Evolutionary conservation across 2,113 vertebrate species (phyloP).

Genomic region (Bubo blakistoni): DNA sequence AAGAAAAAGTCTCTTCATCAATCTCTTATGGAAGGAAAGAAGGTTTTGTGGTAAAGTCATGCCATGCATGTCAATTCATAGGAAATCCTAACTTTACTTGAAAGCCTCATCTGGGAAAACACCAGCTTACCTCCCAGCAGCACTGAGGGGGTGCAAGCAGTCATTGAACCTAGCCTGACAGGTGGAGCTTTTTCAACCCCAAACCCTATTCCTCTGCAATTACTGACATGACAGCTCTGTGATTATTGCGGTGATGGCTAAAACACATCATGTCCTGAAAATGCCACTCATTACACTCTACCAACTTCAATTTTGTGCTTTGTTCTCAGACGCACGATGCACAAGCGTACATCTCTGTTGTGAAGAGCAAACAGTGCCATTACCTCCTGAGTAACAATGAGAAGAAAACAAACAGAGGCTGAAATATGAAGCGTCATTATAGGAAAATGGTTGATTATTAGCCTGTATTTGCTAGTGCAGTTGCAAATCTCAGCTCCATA

Average conservation of each 20-base stretch:
- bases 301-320: background rate
- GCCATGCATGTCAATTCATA: background rate
- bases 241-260: background rate
- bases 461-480: background rate
- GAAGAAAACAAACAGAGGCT: background rate
- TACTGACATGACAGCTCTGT: background rate
- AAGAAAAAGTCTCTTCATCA: background rate
- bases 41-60: background rate
- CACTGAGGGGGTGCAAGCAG: background rate
- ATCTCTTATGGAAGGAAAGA: background rate
- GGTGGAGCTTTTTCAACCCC: background rate
- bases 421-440: constrained; percentile 23
- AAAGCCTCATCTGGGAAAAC: background rate
- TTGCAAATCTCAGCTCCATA: background rate
- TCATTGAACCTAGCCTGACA: background rate
- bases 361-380: background rate
- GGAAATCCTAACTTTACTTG: background rate
- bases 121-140: background rate
- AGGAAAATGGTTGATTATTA: constrained; percentile 27
- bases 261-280: background rate
- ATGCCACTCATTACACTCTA: background rate
- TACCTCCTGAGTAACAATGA: background rate
- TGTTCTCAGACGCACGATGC: background rate
- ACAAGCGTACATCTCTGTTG: background rate
- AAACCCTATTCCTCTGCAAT: background rate